Base-by-base conservation (phyloP, 2,888 invertebrate species). In the Pelosia muscerda region DNA sequence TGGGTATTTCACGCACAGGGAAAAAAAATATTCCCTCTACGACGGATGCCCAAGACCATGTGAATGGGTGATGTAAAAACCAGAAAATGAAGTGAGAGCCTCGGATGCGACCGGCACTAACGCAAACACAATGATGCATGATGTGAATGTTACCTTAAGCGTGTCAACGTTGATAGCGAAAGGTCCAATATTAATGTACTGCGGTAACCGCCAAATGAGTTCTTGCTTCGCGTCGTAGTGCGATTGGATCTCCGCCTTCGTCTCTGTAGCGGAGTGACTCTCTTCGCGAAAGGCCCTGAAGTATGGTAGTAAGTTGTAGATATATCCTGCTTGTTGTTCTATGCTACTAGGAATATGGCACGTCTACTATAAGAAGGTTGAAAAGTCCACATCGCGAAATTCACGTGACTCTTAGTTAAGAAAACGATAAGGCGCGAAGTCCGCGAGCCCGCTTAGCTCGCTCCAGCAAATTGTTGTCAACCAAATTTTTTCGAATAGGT, bases 111-210 rank as follows among this genome's bases (percentile, higher is more conserved):
- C 38, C 15, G 38, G 10, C 13, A 38, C 38, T 38, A 0, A 34
- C 34, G 34, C 3, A n/a, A 53, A 53, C 1, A 53, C 9, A 22
- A 22, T 53, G 22, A 53, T 25, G 38, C 2, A 13, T 10, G 15
- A 15, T 38, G 2, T 23, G 22, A 34, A 9, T 0, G 19, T 34
- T 73, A 93, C 95, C 89, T 95, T 95, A 28, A 98, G 86, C 0
- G 95, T 95, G 19, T 97, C 96, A 0, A 97, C 96, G 72, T 96
- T 96, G 23, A 98, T 88, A 5, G 95, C 88, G 87, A 97, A 98
- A 0, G 98, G 97, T 0, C 98, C 98, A 64, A 98, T 98, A 58
- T 95, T 92, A 70, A 98, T 97, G 62, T 86, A 93, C 31, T 95
- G 93, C 0, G 98, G 98, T 65, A 98, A 86, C 0, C 96, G 96